These are phyloP conservation scores for Heterotis niloticus DNA, from an alignment of 2,113 vertebrate species.

Conservation along the genomic window DNA sequence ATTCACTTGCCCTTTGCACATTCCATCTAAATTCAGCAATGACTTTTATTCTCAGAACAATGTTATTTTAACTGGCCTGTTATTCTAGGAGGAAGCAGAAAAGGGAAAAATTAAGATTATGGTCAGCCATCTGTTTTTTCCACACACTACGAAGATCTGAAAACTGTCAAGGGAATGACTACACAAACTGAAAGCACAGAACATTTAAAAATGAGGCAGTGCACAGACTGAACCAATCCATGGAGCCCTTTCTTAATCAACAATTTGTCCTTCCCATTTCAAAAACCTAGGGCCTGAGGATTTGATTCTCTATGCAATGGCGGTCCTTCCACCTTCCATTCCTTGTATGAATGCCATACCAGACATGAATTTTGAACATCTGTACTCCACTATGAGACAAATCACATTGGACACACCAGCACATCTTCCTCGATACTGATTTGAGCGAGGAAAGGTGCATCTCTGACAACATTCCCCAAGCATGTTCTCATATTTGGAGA, in stretches of 20 bases:
- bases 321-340: too few species aligned
- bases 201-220: not conserved
- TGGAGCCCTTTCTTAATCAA: too few species aligned
- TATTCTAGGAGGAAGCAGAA: not conserved
- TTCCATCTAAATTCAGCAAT: not conserved
- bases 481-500: conserved; percentile 7
- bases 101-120: not conserved
- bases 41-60: not conserved
- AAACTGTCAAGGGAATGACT: not conserved
- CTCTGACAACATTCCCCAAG: conserved; percentile 16
- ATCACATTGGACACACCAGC: conserved; percentile 6
- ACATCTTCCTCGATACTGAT: not conserved
- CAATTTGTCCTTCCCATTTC: not conserved
- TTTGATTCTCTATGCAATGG: not conserved
- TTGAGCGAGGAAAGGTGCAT: not conserved
- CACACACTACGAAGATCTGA: conserved; percentile 10
- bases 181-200: not conserved
- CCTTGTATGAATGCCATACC: not conserved
- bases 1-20: too few species aligned
- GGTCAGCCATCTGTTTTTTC: not conserved
- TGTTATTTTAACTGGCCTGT: not conserved
- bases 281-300: not conserved
- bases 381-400: not conserved
- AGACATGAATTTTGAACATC: not conserved
- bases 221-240: not conserved